phyloP scores from a whole-genome alignment of 2,888 invertebrate genomes.

The Ligdia adustata region DNA sequence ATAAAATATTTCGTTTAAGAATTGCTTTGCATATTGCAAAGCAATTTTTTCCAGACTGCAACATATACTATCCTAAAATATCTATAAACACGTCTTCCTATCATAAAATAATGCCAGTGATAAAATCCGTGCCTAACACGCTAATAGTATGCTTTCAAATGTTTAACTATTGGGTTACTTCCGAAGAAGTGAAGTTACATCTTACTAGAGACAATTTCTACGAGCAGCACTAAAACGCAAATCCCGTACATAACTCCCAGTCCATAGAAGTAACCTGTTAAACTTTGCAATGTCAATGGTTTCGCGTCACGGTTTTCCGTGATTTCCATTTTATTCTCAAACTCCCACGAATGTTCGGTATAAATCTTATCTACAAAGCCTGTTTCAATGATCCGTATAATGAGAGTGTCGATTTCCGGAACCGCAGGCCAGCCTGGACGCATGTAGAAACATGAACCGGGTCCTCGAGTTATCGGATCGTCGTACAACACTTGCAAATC shows the following conservation, averaged over 20 bases:
- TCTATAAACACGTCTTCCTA: too few relatives aligned
- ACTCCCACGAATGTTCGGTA: conserved; percentile 22
- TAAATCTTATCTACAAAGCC: conserved; percentile 46
- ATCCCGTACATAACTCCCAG: conserved; percentile 43
- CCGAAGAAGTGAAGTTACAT: too few relatives aligned
- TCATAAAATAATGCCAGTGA: too few relatives aligned
- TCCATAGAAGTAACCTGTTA: conserved; percentile 54
- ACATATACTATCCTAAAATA: too few relatives aligned
- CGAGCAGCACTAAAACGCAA: conserved; percentile 43
- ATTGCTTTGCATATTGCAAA: too few relatives aligned
- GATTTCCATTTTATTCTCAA: conserved; percentile 8
- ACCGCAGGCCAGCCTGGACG: conserved; percentile 60
- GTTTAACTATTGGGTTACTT: too few relatives aligned
- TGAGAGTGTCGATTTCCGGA: conserved; percentile 38
- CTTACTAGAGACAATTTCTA: conserved; percentile 43
- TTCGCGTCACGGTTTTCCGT: conserved; percentile 15
- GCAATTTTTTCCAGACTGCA: too few relatives aligned
- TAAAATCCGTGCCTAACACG: too few relatives aligned
- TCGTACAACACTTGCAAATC: conserved; percentile 47
- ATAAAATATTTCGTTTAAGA: too few relatives aligned
- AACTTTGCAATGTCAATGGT: conserved; percentile 42
- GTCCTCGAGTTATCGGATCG: conserved; percentile 40
- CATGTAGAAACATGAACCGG: conserved; percentile 45
- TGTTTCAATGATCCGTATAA: conserved; percentile 44
- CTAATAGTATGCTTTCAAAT: too few relatives aligned